Base-by-base conservation (phyloP, 1,140 invertebrate species). In the Brachystomella parvula region DNA sequence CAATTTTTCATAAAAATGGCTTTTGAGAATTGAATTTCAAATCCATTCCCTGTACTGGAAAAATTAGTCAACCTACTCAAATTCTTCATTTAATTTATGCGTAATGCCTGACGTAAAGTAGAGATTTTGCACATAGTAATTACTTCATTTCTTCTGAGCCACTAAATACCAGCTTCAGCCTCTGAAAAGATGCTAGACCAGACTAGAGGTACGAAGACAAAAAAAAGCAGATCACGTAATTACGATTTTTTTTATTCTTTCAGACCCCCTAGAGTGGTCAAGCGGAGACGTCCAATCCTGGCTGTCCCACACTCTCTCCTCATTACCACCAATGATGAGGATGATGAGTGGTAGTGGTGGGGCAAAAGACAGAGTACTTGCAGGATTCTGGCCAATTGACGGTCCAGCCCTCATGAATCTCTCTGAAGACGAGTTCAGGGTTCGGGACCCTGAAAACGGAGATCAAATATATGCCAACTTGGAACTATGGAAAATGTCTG, bases 241-340 rank as follows among this genome's bases (percentile, higher is more conserved):
- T 53, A 17, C 6, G 15, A 53, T 6, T 26, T 19, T 53, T 53
- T 62, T 67, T 68, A 70, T 71, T 75, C 75, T 78, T 81, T 2
- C 78, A 95, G 92, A 94, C 83, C 91, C 92, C 47, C 82, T 84
- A 74, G 83, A 85, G 67, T 96, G 93, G 93, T 89, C 84, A 64
- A 79, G 82, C 6, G 83, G 83, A 44, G 88, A 95, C 74, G 92
- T 94, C 3, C 86, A 88, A 56, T 66, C 66, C 28, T 73, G 71
- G 71, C 47, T 73, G 53, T 32, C 57, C n/a, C 63, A 73, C 47
- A 70, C 61, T 57, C 53, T 71, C 26, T 57, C 59, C 28, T 65
- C 68, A 63, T 60, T 63, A 2, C 53, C 47, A 44, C 6, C 29
- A 30, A 61, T 44, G 35, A 66, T 61, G 61, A 47, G 29, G 28